phyloP scores from a whole-genome alignment of 2,113 vertebrate species.

The Theristicus caerulescens region DNA sequence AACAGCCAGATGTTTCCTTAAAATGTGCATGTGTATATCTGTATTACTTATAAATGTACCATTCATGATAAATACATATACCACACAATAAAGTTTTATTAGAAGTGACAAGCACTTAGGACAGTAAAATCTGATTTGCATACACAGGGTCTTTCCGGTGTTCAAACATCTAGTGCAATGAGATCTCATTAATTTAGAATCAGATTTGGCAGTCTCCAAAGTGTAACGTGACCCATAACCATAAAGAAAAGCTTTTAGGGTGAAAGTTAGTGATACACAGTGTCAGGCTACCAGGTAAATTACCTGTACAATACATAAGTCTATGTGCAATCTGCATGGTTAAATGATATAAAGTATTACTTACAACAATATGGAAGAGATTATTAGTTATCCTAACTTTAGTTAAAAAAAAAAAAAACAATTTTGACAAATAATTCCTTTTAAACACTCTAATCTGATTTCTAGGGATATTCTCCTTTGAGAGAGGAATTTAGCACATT shows the following conservation, averaged over 20 bases:
- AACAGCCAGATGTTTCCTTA: neutral
- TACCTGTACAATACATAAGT: neutral
- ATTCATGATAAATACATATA: neutral
- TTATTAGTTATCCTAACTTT: conserved; percentile 36
- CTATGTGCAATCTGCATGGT: neutral
- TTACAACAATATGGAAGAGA: conserved; percentile 5
- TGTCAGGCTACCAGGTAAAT: neutral
- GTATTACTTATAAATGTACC: neutral
- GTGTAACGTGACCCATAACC: neutral
- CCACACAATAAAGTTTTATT: neutral
- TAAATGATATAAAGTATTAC: neutral
- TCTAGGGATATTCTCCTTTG: conserved; percentile 66
- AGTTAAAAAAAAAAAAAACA: conserved; percentile 18
- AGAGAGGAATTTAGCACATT: conserved; percentile 65
- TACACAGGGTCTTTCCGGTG: neutral
- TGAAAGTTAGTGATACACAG: neutral
- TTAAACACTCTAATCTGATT: conserved; percentile 73
- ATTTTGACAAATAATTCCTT: conserved; percentile 65
- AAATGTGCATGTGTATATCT: neutral
- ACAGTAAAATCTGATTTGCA: conserved; percentile 37
- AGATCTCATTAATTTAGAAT: conserved; percentile 6
- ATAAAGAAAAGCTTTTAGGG: neutral
- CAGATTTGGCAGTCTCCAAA: neutral
- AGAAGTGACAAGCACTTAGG: neutral
- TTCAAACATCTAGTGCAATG: neutral